Percentiles rank a stretch among this genome's conserved stretches.
phyloP scores from a whole-genome alignment of 2,888 invertebrate genomes.

The Theodoxus fluviatilis region DNA sequence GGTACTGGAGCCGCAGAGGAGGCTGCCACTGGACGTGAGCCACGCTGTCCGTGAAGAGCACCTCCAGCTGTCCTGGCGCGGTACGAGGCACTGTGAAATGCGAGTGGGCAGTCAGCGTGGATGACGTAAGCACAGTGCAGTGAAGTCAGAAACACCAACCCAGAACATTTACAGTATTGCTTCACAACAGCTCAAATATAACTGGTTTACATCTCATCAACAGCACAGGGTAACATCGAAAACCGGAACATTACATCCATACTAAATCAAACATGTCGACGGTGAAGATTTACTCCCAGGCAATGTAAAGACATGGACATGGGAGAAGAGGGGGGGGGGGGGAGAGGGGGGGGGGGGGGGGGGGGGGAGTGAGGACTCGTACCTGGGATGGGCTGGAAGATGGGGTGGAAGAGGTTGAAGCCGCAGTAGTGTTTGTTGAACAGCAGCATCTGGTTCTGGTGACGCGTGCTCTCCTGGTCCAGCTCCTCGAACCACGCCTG shows the following conservation, averaged over 20 bases:
- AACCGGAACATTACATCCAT: no score
- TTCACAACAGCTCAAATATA: no score
- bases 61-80: conserved; percentile 81
- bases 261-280: no score
- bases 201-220: no score
- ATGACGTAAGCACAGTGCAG: not conserved
- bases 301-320: no score
- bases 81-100: conserved; percentile 82
- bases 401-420: conserved; percentile 72
- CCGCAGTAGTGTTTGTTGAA: conserved; percentile 69
- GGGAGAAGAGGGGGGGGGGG: no score
- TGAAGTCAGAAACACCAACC: not conserved
- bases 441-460: conserved; percentile 73
- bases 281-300: no score
- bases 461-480: conserved; percentile 74
- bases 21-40: conserved; percentile 84
- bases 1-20: conserved; percentile 70
- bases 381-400: conserved; percentile 74
- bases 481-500: conserved; percentile 80
- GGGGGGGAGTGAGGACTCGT: no score
- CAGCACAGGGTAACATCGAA: no score
- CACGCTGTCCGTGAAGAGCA: conserved; percentile 73
- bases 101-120: no score
- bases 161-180: no score
- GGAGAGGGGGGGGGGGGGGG: no score